Evolutionary conservation across 2,113 vertebrate species (phyloP).

Genomic region (Deroptyus accipitrinus): DNA sequence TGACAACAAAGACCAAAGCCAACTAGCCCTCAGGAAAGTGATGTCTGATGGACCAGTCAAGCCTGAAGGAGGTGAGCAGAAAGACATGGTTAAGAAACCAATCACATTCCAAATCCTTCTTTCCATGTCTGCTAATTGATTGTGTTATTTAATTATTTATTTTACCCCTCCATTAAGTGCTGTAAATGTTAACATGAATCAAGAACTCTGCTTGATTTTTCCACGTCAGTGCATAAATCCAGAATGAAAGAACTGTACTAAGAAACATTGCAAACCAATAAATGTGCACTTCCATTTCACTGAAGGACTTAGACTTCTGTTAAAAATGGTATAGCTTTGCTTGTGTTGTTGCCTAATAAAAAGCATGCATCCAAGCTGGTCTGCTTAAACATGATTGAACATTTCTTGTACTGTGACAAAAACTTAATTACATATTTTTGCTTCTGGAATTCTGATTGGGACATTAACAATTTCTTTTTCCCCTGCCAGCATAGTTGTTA

Average conservation of each 20-base stretch:
- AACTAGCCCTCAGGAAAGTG: slow-evolving; percentile 95
- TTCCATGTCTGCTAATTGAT: slow-evolving; percentile 52
- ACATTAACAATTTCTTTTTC: slow-evolving; percentile 16
- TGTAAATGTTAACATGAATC: slow-evolving; percentile 47
- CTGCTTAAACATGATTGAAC: slow-evolving; percentile 68
- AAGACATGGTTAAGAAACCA: slow-evolving; percentile 71
- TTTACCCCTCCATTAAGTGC: slow-evolving; percentile 62
- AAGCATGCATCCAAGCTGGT: slow-evolving; percentile 66
- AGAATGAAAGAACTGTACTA: slow-evolving; percentile 39
- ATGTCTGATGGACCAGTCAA: slow-evolving; percentile 92
- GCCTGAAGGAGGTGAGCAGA: slow-evolving; percentile 87
- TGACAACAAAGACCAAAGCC: slow-evolving; percentile 94
- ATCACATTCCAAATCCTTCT: slow-evolving; percentile 53
- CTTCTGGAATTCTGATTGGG: slow-evolving; percentile 46
- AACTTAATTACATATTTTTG: slow-evolving; percentile 46
- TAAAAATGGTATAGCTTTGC: slow-evolving; percentile 65
- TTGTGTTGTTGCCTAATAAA: slow-evolving; percentile 69
- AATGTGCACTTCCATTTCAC: slow-evolving; percentile 69
- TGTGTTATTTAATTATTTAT: slow-evolving; percentile 5
- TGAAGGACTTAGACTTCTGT: slow-evolving; percentile 59
- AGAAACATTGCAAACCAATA: slow-evolving; percentile 24
- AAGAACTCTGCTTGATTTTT: slow-evolving; percentile 67
- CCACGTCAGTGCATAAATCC: slow-evolving; percentile 42
- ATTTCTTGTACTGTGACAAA: slow-evolving; percentile 66
- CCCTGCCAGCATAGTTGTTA: not conserved